These are phyloP conservation scores for Microplitis mediator DNA, from an alignment of 1,140 invertebrate species.

Conservation along the genomic window DNA sequence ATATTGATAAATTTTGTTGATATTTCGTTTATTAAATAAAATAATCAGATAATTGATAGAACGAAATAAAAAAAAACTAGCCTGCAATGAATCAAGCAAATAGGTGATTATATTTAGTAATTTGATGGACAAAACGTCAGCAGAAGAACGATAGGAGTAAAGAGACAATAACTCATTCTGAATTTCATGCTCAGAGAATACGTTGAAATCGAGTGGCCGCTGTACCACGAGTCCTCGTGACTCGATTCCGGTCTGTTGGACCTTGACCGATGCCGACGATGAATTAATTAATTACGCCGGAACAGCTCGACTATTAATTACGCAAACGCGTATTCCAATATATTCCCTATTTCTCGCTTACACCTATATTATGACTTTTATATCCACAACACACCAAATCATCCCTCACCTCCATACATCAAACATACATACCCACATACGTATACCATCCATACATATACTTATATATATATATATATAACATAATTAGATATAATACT, in stretches of 20 bases:
- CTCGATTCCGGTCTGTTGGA: slow-evolving; percentile 29
- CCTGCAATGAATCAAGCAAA: no score
- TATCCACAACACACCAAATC: background rate
- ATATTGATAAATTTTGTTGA: no score
- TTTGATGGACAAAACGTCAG: background rate
- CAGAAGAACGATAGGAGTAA: background rate
- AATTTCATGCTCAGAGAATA: slow-evolving; percentile 1
- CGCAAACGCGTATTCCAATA: slow-evolving; percentile 38
- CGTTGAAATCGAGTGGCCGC: slow-evolving; percentile 20
- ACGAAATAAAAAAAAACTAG: no score
- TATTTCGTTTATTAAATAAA: no score
- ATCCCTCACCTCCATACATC: no score
- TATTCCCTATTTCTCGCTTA: slow-evolving; percentile 8
- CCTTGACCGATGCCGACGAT: slow-evolving; percentile 36
- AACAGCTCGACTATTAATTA: slow-evolving; percentile 34
- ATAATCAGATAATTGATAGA: no score
- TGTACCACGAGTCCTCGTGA: slow-evolving; percentile 11
- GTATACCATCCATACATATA: no score
- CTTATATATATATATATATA: no score
- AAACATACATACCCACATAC: no score
- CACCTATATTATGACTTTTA: background rate
- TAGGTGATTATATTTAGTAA: no score
- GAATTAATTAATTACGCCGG: slow-evolving; percentile 38
- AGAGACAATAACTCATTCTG: background rate
- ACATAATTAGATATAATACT: no score